These are phyloP conservation scores for Gastrophryne carolinensis DNA, from an alignment of 2,797 vertebrate genomes.

Conservation along the genomic window DNA sequence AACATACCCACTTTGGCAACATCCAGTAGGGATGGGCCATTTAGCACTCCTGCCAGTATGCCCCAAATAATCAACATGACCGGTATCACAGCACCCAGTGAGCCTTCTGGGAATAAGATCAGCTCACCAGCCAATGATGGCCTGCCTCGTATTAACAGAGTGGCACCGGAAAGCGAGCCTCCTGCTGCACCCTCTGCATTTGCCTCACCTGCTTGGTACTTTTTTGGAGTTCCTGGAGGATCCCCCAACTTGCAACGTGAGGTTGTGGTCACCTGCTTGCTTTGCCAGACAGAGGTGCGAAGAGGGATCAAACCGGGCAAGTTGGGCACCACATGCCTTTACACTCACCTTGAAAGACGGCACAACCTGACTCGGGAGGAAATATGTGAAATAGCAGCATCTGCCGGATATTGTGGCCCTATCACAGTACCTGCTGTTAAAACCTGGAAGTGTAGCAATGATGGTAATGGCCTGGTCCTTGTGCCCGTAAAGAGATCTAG, in stretches of 20 bases:
- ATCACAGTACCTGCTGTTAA: background rate
- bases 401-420: background rate
- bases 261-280: background rate
- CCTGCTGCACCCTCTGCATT: background rate
- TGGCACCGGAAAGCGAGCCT: background rate
- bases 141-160: background rate
- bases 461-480: background rate
- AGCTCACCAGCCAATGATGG: background rate
- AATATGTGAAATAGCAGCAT: background rate
- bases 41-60: background rate
- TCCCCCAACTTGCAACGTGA: slow-evolving; percentile 20
- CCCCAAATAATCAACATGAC: background rate
- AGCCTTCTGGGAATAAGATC: too few relatives aligned
- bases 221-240: slow-evolving; percentile 21
- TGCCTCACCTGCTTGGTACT: slow-evolving; percentile 12
- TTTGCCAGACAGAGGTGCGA: background rate
- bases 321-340: slow-evolving; percentile 22
- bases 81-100: too few relatives aligned
- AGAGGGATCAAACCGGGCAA: slow-evolving; percentile 16
- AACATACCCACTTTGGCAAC: too few relatives aligned
- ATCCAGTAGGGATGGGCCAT: too few relatives aligned
- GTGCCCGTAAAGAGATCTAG: background rate
- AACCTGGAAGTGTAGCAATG: background rate
- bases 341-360: slow-evolving; percentile 20
- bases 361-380: slow-evolving; percentile 11